phyloP scores from a whole-genome alignment of 1,140 invertebrate genomes.

The Drosophila sp. region DNA sequence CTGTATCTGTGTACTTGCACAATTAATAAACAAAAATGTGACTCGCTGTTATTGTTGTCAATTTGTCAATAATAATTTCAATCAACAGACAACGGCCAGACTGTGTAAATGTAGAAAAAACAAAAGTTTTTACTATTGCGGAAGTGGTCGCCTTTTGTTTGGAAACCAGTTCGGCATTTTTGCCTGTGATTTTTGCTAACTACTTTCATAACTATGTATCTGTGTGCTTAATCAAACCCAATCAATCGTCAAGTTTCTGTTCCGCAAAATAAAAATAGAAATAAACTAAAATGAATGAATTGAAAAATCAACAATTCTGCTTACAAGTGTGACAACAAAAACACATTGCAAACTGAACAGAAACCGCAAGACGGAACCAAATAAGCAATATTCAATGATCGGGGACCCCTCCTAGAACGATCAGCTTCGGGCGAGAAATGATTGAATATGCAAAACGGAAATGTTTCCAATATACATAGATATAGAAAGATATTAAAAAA shows the following conservation, averaged over 20 bases:
- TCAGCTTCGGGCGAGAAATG: constrained; percentile 15
- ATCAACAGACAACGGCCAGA: constrained; percentile 8
- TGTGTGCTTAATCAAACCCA: constrained; percentile 68
- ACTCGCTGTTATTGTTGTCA: constrained; percentile 28
- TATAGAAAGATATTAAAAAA: too few species aligned
- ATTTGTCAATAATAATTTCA: constrained; percentile 39
- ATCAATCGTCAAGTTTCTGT: constrained; percentile 76
- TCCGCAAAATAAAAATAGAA: constrained; percentile 56
- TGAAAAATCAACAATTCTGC: constrained; percentile 65
- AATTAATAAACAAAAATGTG: constrained; percentile 20
- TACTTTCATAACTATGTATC: constrained; percentile 62
- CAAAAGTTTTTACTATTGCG: constrained; percentile 61
- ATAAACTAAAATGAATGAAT: constrained; percentile 44
- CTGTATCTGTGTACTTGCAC: constrained; percentile 20
- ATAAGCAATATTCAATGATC: constrained; percentile 45
- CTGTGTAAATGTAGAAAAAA: constrained; percentile 33
- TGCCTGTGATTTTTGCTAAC: constrained; percentile 47
- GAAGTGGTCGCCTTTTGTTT: constrained; percentile 65
- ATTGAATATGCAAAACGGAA: constrained; percentile 72
- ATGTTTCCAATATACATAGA: constrained; percentile 36
- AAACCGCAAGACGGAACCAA: constrained; percentile 52
- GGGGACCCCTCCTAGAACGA: constrained; percentile 32
- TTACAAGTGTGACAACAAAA: constrained; percentile 66
- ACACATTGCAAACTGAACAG: constrained; percentile 3
- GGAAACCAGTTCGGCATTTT: constrained; percentile 63